Evolutionary conservation across 2,113 vertebrate species (phyloP).

Genomic region (Petromus typicus): DNA sequence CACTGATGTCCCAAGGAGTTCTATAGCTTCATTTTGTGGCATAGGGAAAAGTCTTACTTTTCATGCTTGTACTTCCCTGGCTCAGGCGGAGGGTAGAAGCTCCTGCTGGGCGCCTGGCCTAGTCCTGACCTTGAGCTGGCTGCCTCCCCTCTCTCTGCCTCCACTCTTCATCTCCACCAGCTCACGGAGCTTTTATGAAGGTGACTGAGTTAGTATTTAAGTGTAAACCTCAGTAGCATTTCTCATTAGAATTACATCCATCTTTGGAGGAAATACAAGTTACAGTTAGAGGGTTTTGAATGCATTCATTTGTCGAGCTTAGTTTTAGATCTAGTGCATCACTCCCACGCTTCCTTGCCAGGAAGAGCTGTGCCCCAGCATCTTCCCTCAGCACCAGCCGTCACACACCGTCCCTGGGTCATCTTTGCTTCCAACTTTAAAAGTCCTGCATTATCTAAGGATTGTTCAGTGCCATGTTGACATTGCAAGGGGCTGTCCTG

Average conservation of each 20-base stretch:
- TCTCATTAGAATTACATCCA: neutral
- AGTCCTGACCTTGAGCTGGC: neutral
- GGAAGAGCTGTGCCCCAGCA: neutral
- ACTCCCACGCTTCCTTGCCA: neutral
- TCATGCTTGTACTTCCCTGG: accelerated
- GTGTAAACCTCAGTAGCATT: neutral
- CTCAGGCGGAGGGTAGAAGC: accelerated
- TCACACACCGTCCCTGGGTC: neutral
- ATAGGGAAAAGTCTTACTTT: accelerated
- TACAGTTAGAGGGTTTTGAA: neutral
- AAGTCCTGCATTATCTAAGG: neutral
- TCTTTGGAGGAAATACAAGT: neutral
- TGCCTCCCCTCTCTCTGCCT: neutral
- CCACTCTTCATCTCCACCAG: neutral
- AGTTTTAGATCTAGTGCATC: neutral
- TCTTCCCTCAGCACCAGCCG: neutral
- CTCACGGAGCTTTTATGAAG: neutral
- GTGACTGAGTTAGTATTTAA: neutral
- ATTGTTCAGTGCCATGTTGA: neutral
- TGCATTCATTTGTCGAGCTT: neutral
- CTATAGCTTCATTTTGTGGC: neutral
- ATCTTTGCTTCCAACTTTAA: neutral
- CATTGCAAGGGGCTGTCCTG: accelerated
- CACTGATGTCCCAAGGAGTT: accelerated
- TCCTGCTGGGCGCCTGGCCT: neutral